Percentiles rank a stretch among this genome's conserved stretches.
phyloP scores from a whole-genome alignment of 2,888 invertebrate species.

The Cerceris ruficornis region DNA sequence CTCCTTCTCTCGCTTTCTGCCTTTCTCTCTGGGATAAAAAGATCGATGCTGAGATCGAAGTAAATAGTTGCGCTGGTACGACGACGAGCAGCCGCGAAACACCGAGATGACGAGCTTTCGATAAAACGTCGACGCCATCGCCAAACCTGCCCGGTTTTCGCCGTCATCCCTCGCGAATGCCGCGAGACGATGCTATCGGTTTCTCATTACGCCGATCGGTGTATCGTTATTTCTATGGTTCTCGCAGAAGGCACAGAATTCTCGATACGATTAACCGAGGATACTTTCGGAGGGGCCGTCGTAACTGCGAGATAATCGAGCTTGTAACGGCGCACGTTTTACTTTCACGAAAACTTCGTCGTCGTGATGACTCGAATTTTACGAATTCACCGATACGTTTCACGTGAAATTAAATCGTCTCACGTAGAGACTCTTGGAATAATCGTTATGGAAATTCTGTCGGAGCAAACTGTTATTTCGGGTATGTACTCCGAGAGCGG shows the following conservation, averaged over 20 bases:
- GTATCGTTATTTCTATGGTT: slow-evolving; percentile 65
- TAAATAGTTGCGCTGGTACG: slow-evolving; percentile 45
- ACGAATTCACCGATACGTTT: slow-evolving; percentile 43
- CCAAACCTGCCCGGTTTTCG: slow-evolving; percentile 51
- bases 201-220: slow-evolving; percentile 70
- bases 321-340: slow-evolving; percentile 63
- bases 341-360: slow-evolving; percentile 52
- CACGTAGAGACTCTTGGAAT: no score
- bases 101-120: slow-evolving; percentile 53
- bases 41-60: slow-evolving; percentile 51
- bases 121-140: slow-evolving; percentile 49
- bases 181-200: slow-evolving; percentile 66
- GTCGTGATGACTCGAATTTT: slow-evolving; percentile 63
- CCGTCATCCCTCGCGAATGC: slow-evolving; percentile 55
- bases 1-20: no score
- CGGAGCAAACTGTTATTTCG: no score
- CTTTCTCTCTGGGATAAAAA: slow-evolving; percentile 1
- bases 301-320: slow-evolving; percentile 70
- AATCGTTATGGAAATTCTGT: no score
- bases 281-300: slow-evolving; percentile 62
- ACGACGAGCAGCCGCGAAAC: slow-evolving; percentile 28
- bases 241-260: slow-evolving; percentile 30
- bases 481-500: no score
- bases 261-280: slow-evolving; percentile 18
- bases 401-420: no score